phyloP scores from a whole-genome alignment of 2,113 vertebrate species.

The Thermophis baileyi region DNA sequence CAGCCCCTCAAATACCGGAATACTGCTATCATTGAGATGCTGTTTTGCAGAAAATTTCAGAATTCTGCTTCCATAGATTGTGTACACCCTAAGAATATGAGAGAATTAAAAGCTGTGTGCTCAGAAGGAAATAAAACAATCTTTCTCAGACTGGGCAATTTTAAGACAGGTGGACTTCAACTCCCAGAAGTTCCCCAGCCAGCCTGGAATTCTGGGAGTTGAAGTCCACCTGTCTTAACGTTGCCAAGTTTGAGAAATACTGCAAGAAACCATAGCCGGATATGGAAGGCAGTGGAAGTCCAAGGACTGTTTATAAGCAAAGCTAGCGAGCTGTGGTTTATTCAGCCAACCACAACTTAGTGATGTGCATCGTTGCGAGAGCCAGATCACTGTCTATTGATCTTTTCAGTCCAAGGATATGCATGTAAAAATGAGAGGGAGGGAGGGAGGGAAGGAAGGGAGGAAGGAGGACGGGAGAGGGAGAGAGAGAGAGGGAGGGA shows the following conservation, averaged over 20 bases:
- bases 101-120: neutral
- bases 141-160: neutral
- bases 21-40: too few relatives aligned
- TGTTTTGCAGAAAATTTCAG: neutral
- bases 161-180: neutral
- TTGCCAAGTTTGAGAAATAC: neutral
- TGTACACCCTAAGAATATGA: accelerated
- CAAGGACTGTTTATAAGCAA: neutral
- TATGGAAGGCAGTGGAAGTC: neutral
- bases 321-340: neutral
- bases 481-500: too few relatives aligned
- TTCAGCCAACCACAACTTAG: neutral
- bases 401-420: neutral
- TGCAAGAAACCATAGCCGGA: neutral
- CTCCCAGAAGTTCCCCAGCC: neutral
- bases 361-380: neutral
- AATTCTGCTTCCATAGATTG: neutral
- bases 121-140: neutral
- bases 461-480: too few relatives aligned
- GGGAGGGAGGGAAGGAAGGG: too few relatives aligned
- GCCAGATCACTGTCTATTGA: neutral
- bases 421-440: neutral
- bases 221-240: neutral
- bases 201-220: neutral
- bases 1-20: too few relatives aligned